phyloP scores from a whole-genome alignment of 1,140 invertebrate genomes.

The Papilio aristodemus region DNA sequence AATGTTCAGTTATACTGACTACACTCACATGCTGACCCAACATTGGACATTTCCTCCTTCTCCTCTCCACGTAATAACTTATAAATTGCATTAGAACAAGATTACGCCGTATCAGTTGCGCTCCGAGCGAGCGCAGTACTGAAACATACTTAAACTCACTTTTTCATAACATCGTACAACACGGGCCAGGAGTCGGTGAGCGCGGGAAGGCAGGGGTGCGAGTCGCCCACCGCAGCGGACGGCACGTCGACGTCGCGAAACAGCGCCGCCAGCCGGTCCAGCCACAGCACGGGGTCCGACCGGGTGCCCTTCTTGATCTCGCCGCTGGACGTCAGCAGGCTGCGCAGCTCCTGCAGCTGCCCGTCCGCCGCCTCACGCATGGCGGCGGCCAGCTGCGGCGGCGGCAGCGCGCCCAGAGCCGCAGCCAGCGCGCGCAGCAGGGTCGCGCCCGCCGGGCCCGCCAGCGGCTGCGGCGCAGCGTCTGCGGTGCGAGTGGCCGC shows the following conservation, averaged over 20 bases:
- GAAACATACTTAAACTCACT: constrained; percentile 51
- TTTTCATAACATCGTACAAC: constrained; percentile 86
- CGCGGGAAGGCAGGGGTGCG: constrained; percentile 91
- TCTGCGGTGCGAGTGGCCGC: constrained; percentile 90
- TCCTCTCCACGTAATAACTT: neutral
- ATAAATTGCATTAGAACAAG: neutral
- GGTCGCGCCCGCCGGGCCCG: constrained; percentile 86
- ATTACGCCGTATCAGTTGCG: neutral
- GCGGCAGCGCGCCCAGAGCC: constrained; percentile 4
- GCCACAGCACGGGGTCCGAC: constrained; percentile 94
- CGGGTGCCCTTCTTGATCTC: constrained; percentile 62
- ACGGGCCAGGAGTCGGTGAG: constrained; percentile 94
- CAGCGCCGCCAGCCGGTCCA: constrained; percentile 94
- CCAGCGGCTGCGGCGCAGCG: constrained; percentile 88
- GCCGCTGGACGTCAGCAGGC: constrained; percentile 80
- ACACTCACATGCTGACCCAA: too few species aligned
- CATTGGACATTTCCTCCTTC: too few species aligned
- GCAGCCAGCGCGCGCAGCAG: constrained; percentile 89
- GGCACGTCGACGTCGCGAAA: constrained; percentile 87
- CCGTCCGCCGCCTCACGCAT: constrained; percentile 90
- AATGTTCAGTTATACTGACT: too few species aligned
- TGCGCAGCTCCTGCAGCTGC: constrained; percentile 85
- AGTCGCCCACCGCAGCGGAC: constrained; percentile 72
- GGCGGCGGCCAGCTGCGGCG: constrained; percentile 82
- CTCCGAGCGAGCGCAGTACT: neutral